phyloP scores from a whole-genome alignment of 2,888 invertebrate genomes.

The Leptogaster cylindrica region DNA sequence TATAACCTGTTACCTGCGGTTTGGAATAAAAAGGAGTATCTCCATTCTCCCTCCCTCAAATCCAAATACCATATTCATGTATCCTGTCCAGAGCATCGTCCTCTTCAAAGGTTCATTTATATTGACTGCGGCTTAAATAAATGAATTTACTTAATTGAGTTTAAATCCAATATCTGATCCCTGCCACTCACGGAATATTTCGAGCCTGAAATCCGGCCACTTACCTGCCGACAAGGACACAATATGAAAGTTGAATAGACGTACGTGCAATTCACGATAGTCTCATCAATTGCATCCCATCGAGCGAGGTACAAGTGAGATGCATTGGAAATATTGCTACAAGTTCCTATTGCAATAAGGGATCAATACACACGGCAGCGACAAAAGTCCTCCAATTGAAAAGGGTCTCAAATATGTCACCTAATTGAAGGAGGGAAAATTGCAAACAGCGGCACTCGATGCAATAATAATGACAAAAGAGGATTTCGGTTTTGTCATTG shows the following conservation, averaged over 20 bases:
- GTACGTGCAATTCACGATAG: conserved; percentile 8
- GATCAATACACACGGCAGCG: conserved; percentile 24
- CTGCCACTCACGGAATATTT: neutral
- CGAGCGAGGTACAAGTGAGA: neutral
- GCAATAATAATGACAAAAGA: conserved; percentile 20
- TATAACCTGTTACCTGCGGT: too few relatives aligned
- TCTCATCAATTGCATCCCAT: neutral
- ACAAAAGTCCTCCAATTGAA: conserved; percentile 6
- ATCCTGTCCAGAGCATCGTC: too few relatives aligned
- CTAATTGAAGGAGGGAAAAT: conserved; percentile 37
- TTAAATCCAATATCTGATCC: neutral
- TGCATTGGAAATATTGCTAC: conserved; percentile 13
- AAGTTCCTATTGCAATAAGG: neutral
- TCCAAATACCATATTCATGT: too few relatives aligned
- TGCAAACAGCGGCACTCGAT: conserved; percentile 16
- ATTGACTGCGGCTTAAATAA: too few relatives aligned
- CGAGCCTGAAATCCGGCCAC: conserved; percentile 14
- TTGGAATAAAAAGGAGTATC: too few relatives aligned
- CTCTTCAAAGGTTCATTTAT: too few relatives aligned
- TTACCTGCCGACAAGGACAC: neutral
- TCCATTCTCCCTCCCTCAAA: too few relatives aligned
- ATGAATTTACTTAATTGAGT: conserved; percentile 13
- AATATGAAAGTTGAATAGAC: neutral
- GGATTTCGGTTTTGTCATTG: conserved; percentile 11
- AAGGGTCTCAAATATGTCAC: conserved; percentile 17